A percentile compares a stretch with the other conserved stretches of the same genome.
Conservation (phyloP, 1,140 invertebrate species). For the Apis cerana region DNA sequence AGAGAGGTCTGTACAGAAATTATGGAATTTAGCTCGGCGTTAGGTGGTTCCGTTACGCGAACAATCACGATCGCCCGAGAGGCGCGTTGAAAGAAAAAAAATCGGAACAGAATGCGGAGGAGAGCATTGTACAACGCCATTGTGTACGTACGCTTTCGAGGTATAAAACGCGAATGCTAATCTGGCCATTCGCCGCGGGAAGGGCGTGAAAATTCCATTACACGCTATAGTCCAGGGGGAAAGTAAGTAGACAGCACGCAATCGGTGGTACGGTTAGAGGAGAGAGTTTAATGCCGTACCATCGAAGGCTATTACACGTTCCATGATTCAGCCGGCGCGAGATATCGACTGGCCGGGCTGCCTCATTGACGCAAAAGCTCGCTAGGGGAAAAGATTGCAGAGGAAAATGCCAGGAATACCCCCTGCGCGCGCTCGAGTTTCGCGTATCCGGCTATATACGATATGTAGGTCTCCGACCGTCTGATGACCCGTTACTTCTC, state of each 20-base stretch:
- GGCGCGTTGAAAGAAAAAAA: neutral
- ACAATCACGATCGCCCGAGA: neutral
- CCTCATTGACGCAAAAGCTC: neutral
- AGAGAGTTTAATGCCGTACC: too few species aligned
- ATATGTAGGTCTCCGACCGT: slow-evolving; percentile 38
- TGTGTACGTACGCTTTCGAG: neutral
- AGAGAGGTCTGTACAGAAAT: neutral
- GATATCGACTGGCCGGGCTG: neutral
- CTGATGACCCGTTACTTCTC: slow-evolving; percentile 35
- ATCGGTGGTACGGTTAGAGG: neutral
- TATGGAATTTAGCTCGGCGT: slow-evolving; percentile 6
- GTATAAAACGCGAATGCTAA: neutral
- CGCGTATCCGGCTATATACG: neutral
- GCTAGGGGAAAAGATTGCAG: neutral
- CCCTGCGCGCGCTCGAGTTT: slow-evolving; percentile 5
- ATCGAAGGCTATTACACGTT: neutral
- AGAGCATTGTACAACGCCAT: neutral
- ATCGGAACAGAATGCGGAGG: slow-evolving; percentile 4
- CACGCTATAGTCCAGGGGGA: neutral
- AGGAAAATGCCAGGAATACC: slow-evolving; percentile 3
- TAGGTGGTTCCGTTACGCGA: neutral
- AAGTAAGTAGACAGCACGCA: slow-evolving; percentile 11
- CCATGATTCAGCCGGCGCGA: neutral
- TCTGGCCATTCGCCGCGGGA: neutral
- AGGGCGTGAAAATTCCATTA: slow-evolving; percentile 47